These are phyloP conservation scores for Sitobion miscanthi DNA, from an alignment of 1,140 invertebrate genomes.

Conservation along the genomic window DNA sequence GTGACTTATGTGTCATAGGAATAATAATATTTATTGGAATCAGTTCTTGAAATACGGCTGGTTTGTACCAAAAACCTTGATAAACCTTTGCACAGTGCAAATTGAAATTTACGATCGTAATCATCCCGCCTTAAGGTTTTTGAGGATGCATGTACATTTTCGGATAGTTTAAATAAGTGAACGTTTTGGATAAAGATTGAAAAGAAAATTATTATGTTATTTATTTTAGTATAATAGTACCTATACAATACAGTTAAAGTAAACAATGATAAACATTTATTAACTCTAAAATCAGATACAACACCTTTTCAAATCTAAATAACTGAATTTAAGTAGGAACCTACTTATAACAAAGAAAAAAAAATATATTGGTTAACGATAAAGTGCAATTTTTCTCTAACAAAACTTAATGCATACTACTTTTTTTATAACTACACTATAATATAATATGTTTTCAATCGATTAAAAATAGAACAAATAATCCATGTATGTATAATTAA, in stretches of 20 bases:
- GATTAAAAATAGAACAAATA: no score
- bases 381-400: not conserved
- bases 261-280: not conserved
- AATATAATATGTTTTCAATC: no score
- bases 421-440: no score
- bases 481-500: no score
- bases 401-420: not conserved
- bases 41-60: no score
- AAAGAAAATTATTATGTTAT: not conserved
- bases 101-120: constrained; percentile 37
- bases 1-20: no score
- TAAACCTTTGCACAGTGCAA: not conserved
- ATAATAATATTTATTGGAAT: not conserved
- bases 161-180: no score
- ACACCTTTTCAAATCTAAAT: not conserved
- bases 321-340: not conserved
- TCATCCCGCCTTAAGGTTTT: not conserved
- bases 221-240: not conserved
- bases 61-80: not conserved
- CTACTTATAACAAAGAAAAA: not conserved
- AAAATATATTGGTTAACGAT: not conserved
- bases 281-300: not conserved
- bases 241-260: not conserved
- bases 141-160: not conserved
- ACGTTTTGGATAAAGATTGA: not conserved